Evolutionary conservation across 2,113 vertebrate genomes (phyloP).

Genomic region (Dasyprocta punctata): DNA sequence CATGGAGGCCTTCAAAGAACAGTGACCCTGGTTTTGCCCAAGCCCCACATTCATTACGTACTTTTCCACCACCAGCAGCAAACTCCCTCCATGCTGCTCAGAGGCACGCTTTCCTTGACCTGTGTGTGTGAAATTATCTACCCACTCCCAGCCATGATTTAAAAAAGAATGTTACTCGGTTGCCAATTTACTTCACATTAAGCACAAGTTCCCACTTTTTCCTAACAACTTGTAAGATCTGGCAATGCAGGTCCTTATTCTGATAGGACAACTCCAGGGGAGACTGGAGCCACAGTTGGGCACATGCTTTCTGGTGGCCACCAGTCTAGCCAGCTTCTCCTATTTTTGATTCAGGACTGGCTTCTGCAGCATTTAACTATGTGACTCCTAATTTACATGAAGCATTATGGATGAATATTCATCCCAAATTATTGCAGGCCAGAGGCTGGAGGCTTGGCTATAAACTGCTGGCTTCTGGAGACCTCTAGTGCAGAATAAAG

Average conservation of each 20-base stretch:
- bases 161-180: too few species aligned
- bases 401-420: not conserved
- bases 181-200: not conserved
- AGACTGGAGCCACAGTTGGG: not conserved
- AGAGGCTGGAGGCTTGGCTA: not conserved
- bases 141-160: not conserved
- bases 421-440: not conserved
- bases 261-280: fast-evolving
- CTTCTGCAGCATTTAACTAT: not conserved
- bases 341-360: not conserved
- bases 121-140: not conserved
- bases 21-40: not conserved
- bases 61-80: not conserved
- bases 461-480: not conserved
- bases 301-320: fast-evolving
- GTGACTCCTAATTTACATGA: not conserved
- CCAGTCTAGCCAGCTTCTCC: not conserved
- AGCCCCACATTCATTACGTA: not conserved
- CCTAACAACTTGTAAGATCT: not conserved
- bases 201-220: not conserved
- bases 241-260: not conserved
- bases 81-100: not conserved
- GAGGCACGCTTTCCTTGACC: not conserved
- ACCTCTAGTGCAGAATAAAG: not conserved
- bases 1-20: not conserved